A percentile compares a stretch with the other conserved stretches of the same genome.
phyloP scores from a whole-genome alignment of 1,140 invertebrate genomes.

The Cyphomyrmex costatus region DNA sequence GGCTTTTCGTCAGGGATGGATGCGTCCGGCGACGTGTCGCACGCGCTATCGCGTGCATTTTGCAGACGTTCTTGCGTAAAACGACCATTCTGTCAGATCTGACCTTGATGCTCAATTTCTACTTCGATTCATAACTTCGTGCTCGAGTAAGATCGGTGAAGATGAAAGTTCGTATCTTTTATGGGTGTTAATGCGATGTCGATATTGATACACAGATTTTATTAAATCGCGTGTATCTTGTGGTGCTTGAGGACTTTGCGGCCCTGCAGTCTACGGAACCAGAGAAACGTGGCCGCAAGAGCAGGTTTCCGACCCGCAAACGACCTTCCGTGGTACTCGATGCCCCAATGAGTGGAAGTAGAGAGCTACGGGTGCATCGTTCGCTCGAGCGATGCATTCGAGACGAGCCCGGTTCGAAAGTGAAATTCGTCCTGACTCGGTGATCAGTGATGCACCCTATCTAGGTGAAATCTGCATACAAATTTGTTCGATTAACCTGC shows the following conservation, averaged over 20 bases:
- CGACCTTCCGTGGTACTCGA: conserved; percentile 70
- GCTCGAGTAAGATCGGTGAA: not conserved
- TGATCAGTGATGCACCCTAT: conserved; percentile 65
- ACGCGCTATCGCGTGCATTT: not conserved
- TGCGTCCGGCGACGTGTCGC: not conserved
- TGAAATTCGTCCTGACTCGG: conserved; percentile 64
- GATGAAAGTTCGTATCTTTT: conserved; percentile 4
- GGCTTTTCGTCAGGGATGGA: conserved; percentile 16
- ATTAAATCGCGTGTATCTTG: not conserved
- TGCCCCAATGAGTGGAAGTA: conserved; percentile 59
- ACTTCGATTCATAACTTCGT: not conserved
- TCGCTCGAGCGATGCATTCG: conserved; percentile 46
- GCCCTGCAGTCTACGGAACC: not conserved
- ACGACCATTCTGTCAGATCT: conserved; percentile 1
- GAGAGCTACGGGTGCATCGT: conserved; percentile 64
- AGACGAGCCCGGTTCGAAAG: conserved; percentile 68
- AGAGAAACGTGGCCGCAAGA: conserved; percentile 48
- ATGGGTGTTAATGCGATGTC: not conserved
- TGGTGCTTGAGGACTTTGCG: conserved; percentile 9
- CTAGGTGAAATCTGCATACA: conserved; percentile 64
- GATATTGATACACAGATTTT: too few species aligned
- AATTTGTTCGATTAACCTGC: not conserved
- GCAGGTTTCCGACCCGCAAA: conserved; percentile 61
- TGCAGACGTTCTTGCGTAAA: conserved; percentile 6
- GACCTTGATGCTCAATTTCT: conserved; percentile 20